Evolutionary conservation across 2,113 vertebrate genomes (phyloP).

Genomic region (Mohoua ochrocephala): DNA sequence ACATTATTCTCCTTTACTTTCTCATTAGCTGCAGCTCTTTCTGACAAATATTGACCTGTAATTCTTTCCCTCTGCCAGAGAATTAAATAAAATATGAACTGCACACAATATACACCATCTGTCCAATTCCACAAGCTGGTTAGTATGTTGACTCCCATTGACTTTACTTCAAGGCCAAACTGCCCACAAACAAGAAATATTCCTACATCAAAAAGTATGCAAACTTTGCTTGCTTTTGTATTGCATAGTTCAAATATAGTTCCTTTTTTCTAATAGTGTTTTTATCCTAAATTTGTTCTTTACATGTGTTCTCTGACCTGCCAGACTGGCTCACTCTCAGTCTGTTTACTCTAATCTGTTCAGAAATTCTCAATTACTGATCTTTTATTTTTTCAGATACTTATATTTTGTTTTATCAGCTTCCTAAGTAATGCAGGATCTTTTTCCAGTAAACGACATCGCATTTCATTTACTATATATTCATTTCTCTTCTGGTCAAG

Average conservation of each 20-base stretch:
- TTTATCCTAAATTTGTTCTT: not conserved
- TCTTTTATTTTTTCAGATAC: not conserved
- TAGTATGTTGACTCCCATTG: not conserved
- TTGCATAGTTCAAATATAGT: not conserved
- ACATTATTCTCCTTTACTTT: constrained; percentile 23
- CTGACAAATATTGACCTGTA: constrained; percentile 55
- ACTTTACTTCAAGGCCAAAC: not conserved
- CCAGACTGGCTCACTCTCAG: not conserved
- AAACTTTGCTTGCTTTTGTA: not conserved
- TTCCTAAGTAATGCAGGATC: not conserved
- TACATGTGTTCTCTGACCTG: not conserved
- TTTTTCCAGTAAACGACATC: not conserved
- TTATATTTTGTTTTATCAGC: not conserved
- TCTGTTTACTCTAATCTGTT: not conserved
- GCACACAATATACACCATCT: not conserved
- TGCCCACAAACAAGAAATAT: not conserved
- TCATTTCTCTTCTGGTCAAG: not conserved
- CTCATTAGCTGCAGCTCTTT: constrained; percentile 39
- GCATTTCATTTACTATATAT: not conserved
- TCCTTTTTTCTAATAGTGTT: not conserved
- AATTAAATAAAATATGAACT: constrained; percentile 59
- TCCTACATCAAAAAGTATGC: not conserved
- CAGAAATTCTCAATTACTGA: not conserved
- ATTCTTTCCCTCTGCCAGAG: constrained; percentile 20
- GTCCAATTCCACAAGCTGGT: not conserved